Conservation (phyloP, 2,113 vertebrate genomes). For the Herpetotheres cachinnans region DNA sequence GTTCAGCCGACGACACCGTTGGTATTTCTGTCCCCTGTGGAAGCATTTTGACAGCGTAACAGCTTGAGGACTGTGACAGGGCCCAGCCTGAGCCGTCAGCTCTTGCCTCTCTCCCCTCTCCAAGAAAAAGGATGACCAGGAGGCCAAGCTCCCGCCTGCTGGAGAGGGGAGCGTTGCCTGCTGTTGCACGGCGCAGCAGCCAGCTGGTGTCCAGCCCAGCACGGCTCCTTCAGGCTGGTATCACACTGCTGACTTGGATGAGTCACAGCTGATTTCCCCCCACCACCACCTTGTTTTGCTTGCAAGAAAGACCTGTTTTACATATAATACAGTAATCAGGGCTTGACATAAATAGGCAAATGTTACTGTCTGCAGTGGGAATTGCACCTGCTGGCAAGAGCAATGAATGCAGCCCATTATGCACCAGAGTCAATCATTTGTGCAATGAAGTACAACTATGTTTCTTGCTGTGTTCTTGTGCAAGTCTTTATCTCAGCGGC, state of each 20-base stretch:
- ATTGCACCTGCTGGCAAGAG: constrained; percentile 52
- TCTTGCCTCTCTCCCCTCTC: background rate
- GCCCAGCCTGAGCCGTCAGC: background rate
- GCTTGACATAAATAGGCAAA: constrained; percentile 52
- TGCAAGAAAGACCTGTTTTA: constrained; percentile 36
- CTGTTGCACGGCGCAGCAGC: background rate
- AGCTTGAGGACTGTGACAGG: background rate
- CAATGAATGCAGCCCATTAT: constrained; percentile 28
- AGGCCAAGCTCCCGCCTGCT: background rate
- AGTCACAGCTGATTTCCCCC: background rate
- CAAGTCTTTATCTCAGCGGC: background rate
- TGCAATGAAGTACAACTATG: background rate
- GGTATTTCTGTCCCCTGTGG: background rate
- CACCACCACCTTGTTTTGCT: background rate
- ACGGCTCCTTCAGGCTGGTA: constrained; percentile 12
- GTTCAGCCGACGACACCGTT: fast-evolving
- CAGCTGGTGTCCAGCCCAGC: constrained; percentile 46
- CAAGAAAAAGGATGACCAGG: background rate
- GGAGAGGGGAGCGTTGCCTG: background rate
- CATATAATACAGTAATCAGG: constrained; percentile 58
- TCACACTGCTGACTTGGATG: background rate
- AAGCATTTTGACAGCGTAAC: background rate
- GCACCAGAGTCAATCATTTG: background rate
- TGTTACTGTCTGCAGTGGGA: constrained; percentile 39
- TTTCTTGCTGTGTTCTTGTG: constrained; percentile 20